A percentile compares a stretch with the other conserved stretches of the same genome.
Evolutionary conservation across 2,113 vertebrate genomes (phyloP).

Genomic region (Gambusia holbrooki): DNA sequence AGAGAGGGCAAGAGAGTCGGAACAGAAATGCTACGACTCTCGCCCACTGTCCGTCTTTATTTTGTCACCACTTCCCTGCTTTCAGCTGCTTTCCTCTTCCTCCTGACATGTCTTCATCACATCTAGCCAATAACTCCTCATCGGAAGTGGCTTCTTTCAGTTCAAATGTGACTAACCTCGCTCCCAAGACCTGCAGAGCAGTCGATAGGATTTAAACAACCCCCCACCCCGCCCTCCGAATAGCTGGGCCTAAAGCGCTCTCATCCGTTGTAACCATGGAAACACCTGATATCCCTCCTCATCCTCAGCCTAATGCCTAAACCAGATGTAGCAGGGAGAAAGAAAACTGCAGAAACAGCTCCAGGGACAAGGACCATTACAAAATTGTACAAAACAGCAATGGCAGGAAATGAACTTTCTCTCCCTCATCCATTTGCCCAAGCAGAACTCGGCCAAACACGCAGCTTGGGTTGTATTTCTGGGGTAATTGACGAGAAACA

Average conservation of each 20-base stretch:
- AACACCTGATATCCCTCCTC: constrained; percentile 49
- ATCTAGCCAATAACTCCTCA: constrained; percentile 23
- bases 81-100: constrained; percentile 23
- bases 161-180: constrained; percentile 21
- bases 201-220: constrained; percentile 34
- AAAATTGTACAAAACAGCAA: not conserved
- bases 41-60: not conserved
- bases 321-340: constrained; percentile 13
- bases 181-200: constrained; percentile 36
- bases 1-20: constrained; percentile 6
- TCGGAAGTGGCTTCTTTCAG: not conserved
- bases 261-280: constrained; percentile 66
- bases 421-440: not conserved
- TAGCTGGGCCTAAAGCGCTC: constrained; percentile 46
- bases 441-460: constrained; percentile 7
- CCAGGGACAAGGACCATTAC: not conserved
- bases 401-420: not conserved
- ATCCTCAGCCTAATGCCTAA: constrained; percentile 20
- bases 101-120: constrained; percentile 32
- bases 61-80: not conserved
- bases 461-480: not conserved
- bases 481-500: not conserved
- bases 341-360: not conserved
- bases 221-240: constrained; percentile 37
- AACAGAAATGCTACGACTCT: constrained; percentile 6